Evolutionary conservation across 2,113 vertebrate genomes (phyloP).

Genomic region (Pteruthius melanotis): DNA sequence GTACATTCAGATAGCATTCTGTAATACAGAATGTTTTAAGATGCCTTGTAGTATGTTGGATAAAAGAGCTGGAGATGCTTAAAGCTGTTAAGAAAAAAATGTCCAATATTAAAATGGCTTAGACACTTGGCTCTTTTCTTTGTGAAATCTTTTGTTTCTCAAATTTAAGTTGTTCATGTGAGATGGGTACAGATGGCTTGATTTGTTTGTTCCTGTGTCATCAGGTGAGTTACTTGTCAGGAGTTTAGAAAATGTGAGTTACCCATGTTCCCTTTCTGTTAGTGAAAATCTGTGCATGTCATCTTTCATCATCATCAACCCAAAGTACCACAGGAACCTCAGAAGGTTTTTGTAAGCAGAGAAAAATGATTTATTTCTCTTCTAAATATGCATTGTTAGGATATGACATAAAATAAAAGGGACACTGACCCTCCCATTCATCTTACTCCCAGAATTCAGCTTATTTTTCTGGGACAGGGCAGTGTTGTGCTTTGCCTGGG

Average conservation of each 20-base stretch:
- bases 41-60: neutral
- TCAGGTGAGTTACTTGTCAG: neutral
- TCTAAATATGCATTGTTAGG: neutral
- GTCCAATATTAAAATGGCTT: neutral
- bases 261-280: neutral
- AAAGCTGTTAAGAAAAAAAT: neutral
- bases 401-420: neutral
- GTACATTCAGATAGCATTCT: neutral
- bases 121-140: neutral
- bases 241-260: neutral
- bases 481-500: neutral
- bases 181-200: neutral
- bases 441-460: neutral
- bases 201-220: conserved; percentile 15
- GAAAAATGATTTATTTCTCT: neutral
- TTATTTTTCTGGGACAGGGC: neutral
- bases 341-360: neutral
- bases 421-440: neutral
- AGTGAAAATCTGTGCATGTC: neutral
- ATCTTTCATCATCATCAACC: neutral
- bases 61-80: neutral
- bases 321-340: neutral
- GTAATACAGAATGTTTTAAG: neutral
- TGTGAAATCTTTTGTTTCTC: neutral
- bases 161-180: neutral